phyloP scores from a whole-genome alignment of 2,797 vertebrate genomes.

The Fringilla coelebs region DNA sequence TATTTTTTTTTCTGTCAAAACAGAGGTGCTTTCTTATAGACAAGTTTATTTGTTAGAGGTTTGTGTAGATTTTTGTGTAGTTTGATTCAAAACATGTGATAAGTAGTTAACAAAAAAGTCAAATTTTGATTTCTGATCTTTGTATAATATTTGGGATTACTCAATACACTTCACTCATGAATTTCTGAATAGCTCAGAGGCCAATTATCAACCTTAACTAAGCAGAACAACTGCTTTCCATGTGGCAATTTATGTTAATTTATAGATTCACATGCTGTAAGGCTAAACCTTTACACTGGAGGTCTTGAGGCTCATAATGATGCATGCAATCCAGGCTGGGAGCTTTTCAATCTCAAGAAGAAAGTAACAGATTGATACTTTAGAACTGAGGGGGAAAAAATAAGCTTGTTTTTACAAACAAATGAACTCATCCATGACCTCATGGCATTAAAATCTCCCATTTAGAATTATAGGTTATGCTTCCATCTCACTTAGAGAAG shows the following conservation, averaged over 20 bases:
- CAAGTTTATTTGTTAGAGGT: neutral
- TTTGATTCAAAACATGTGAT: neutral
- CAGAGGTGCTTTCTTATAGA: neutral
- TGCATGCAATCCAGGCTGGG: neutral
- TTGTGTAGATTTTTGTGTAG: neutral
- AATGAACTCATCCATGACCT: neutral
- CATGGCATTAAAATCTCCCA: neutral
- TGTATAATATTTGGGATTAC: neutral
- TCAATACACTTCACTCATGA: neutral
- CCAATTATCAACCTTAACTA: conserved; percentile 47
- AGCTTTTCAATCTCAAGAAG: neutral
- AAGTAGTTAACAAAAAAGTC: neutral
- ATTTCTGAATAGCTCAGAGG: conserved; percentile 26
- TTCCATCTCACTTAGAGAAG: neutral
- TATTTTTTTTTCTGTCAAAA: neutral
- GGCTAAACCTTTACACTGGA: conserved; percentile 15
- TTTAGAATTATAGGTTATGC: neutral
- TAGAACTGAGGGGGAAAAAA: neutral
- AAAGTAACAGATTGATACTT: neutral
- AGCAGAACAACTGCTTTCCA: conserved; percentile 43
- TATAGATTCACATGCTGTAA: neutral
- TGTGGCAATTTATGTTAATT: conserved; percentile 40
- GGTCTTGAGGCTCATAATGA: conserved; percentile 16
- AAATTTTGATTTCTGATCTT: neutral
- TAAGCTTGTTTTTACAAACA: neutral